phyloP scores from a whole-genome alignment of 2,888 invertebrate genomes.

The Phymatocera aterrima region DNA sequence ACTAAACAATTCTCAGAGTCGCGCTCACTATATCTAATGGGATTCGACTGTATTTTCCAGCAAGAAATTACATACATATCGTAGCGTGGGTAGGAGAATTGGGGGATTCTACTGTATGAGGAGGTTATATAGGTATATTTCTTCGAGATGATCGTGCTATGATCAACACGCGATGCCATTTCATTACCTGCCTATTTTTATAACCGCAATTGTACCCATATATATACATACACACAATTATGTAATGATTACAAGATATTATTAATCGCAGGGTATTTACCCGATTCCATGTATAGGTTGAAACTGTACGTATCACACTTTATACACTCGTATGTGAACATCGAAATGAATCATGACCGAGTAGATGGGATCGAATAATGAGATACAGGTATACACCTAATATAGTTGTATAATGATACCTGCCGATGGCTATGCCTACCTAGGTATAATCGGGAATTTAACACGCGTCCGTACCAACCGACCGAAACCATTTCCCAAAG shows the following conservation, averaged over 20 bases:
- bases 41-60: background rate
- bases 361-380: no score
- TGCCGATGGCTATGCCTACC: no score
- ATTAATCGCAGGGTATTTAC: no score
- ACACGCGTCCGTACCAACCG: background rate
- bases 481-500: background rate
- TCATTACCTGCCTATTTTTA: background rate
- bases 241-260: background rate
- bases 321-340: no score
- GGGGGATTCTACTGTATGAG: no score
- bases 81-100: no score
- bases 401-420: no score
- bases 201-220: background rate
- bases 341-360: no score
- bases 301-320: no score
- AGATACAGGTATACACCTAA: no score
- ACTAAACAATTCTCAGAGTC: background rate
- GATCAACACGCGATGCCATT: slow-evolving; percentile 22
- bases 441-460: background rate
- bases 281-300: no score
- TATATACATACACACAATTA: background rate
- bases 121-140: background rate
- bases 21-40: background rate
- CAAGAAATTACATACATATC: background rate
- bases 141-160: background rate